Percentiles rank a stretch among this genome's conserved stretches.
phyloP scores from a whole-genome alignment of 64 coral and sea anemone species.

The Porites lutea region DNA sequence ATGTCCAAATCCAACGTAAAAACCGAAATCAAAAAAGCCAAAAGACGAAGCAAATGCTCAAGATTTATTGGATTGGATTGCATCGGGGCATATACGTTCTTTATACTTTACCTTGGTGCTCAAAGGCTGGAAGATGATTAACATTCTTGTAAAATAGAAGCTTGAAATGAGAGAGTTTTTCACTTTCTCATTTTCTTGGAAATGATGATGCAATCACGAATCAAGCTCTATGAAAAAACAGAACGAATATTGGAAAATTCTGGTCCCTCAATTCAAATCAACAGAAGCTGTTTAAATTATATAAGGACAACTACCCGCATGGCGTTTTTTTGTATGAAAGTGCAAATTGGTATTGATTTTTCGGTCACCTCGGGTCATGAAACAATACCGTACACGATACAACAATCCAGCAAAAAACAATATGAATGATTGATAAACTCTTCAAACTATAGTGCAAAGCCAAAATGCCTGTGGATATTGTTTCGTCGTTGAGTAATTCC shows the following conservation, averaged over 20 bases:
- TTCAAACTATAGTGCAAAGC: slow-evolving; percentile 11
- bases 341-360: slow-evolving; percentile 53
- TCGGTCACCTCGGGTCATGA: slow-evolving; percentile 16
- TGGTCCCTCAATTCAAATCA: neutral
- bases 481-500: neutral
- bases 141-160: neutral
- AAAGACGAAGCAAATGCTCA: neutral
- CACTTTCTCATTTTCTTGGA: neutral
- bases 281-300: neutral
- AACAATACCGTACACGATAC: slow-evolving; percentile 35
- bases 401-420: slow-evolving; percentile 43
- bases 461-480: slow-evolving; percentile 31
- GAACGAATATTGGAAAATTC: neutral
- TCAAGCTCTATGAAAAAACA: neutral
- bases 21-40: neutral
- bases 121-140: neutral
- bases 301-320: neutral
- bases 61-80: neutral
- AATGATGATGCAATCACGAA: neutral
- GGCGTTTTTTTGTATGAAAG: slow-evolving; percentile 43
- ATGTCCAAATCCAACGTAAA: neutral
- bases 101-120: neutral
- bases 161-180: neutral
- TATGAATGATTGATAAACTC: slow-evolving; percentile 52
- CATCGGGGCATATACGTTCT: neutral